Base-by-base conservation (phyloP, 2,888 invertebrate genomes). In the Andrena camellia region DNA sequence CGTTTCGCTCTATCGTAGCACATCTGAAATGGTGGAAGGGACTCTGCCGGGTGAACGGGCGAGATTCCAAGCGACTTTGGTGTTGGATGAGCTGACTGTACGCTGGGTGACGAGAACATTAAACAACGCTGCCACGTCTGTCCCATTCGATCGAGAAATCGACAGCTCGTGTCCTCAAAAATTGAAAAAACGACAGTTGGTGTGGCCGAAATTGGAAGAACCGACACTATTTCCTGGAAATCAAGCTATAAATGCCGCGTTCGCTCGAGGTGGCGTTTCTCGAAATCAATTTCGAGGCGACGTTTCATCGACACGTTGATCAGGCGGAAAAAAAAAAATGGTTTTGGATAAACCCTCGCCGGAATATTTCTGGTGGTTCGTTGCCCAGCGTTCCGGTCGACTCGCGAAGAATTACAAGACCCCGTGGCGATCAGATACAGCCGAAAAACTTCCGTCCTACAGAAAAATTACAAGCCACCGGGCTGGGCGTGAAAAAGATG, bases 401-500 rank as follows among this genome's bases (percentile, higher is more conserved):
- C 17, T 10, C 17, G 20, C 7, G 3, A 31, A 0, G 42, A 54
- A 62, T 72, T 29, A 42, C 33, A 75, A 63, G 62, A 67, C 23
- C 26, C 8, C 52, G 26, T 35, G n/a, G 23, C 52, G 20, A 80
- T 77, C 63, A 78, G 86, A 74, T 86, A 87, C 78, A 35, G 10
- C 17, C 66, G 66, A 62, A 33, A 42, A 75, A 60, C 69, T 81
- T 88, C 76, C 86, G 85, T 70, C 42, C 63, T 20, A 50, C 33
- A 35, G 69, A 67, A 76, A 66, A 80, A 66, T 87, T 87, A 87
- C 80, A 74, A 79, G 71, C 67, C 59, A 75, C 50, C 54, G 76
- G 63, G 35, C 62, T 31, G 81, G 75, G 86, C 62, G 88, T 73
- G 86, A 87, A 83, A 75, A 81, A 83, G 86, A 87, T 83, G 83